These are phyloP conservation scores for Sialis fuliginosa DNA, from an alignment of 2,888 invertebrate species.

Conservation along the genomic window DNA sequence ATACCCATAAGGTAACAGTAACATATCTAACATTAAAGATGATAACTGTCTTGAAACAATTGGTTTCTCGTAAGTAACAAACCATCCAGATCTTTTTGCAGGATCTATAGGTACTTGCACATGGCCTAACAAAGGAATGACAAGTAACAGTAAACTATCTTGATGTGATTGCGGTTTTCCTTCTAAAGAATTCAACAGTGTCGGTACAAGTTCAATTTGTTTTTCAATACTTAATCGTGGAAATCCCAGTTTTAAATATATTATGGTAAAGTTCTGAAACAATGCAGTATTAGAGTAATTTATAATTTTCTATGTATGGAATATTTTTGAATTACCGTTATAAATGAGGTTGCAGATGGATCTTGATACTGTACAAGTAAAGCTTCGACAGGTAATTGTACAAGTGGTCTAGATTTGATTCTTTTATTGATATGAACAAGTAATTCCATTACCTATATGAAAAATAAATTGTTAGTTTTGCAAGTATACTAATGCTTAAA, in stretches of 20 bases:
- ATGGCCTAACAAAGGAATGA: slow-evolving; percentile 62
- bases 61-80: slow-evolving; percentile 58
- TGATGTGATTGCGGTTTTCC: slow-evolving; percentile 70
- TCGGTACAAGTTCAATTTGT: slow-evolving; percentile 57
- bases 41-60: slow-evolving; percentile 48
- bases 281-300: not conserved
- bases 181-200: slow-evolving; percentile 57
- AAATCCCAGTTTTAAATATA: slow-evolving; percentile 85
- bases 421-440: slow-evolving; percentile 82
- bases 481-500: not conserved
- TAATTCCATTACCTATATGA: slow-evolving; percentile 68
- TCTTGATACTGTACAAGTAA: slow-evolving; percentile 66
- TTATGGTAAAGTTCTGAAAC: slow-evolving; percentile 78
- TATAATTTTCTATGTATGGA: not conserved
- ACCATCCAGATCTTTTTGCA: slow-evolving; percentile 39
- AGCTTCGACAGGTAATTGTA: slow-evolving; percentile 74
- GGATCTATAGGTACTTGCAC: slow-evolving; percentile 47
- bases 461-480: slow-evolving; percentile 4
- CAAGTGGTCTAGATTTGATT: slow-evolving; percentile 63
- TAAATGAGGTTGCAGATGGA: slow-evolving; percentile 57
- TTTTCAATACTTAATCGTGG: slow-evolving; percentile 59
- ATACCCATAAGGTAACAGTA: slow-evolving; percentile 74
- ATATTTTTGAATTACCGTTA: slow-evolving; percentile 41
- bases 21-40: slow-evolving; percentile 62
- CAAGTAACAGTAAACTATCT: slow-evolving; percentile 64